A percentile compares a stretch with the other conserved stretches of the same genome.
Conservation (phyloP, 1,140 invertebrate genomes). For the Chlorops oryzae region DNA sequence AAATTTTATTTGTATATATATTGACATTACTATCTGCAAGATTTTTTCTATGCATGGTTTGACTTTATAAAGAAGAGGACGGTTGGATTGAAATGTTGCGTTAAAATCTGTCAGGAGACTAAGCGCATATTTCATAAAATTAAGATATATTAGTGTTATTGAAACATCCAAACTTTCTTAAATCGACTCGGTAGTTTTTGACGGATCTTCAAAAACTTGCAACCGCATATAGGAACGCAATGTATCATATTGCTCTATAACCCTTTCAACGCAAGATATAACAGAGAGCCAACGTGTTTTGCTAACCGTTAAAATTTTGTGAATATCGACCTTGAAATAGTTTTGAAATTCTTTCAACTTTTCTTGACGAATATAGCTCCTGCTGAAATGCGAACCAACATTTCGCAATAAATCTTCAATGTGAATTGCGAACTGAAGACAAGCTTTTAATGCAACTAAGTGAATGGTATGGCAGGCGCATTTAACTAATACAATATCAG, state of each 20-base stretch:
- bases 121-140: too few species aligned
- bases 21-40: too few species aligned
- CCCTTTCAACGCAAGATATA: not conserved
- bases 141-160: too few species aligned
- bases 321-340: not conserved
- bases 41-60: too few species aligned
- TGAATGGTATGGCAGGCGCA: not conserved
- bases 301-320: constrained; percentile 1
- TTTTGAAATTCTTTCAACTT: constrained; percentile 2
- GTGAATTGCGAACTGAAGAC: not conserved
- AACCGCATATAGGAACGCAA: not conserved
- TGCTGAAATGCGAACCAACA: not conserved
- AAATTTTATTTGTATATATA: too few species aligned
- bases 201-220: constrained; percentile 7
- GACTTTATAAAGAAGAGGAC: too few species aligned
- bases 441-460: not conserved
- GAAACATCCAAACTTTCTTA: too few species aligned
- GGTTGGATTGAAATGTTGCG: too few species aligned
- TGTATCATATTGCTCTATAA: constrained; percentile 2
- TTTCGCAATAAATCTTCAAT: constrained; percentile 1
- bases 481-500: constrained; percentile 5
- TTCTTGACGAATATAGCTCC: constrained; percentile 3
- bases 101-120: too few species aligned
- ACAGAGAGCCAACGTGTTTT: constrained; percentile 1
- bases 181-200: too few species aligned